These are phyloP conservation scores for Pygoscelis antarcticus DNA, from an alignment of 2,113 vertebrate species.

Conservation along the genomic window DNA sequence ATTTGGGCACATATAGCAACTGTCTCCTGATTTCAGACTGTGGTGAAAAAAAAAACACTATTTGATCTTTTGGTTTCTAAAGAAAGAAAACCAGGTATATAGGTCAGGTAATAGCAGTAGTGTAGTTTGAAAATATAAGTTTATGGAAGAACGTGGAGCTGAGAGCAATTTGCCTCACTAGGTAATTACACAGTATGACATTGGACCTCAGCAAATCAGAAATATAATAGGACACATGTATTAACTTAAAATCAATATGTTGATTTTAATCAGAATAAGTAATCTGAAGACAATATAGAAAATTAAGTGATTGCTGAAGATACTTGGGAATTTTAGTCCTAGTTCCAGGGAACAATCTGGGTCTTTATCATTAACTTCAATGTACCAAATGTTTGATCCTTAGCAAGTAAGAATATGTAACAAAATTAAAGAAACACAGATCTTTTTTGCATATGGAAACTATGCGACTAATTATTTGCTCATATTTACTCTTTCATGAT, in stretches of 20 bases:
- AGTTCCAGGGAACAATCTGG: neutral
- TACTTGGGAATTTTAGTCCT: neutral
- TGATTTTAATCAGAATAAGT: neutral
- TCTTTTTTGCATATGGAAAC: neutral
- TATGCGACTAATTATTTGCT: neutral
- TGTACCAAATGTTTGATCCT: neutral
- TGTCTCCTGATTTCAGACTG: neutral
- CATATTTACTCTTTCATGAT: neutral
- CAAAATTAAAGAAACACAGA: neutral
- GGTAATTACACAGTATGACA: rapidly evolving
- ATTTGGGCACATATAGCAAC: neutral
- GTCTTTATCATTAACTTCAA: neutral
- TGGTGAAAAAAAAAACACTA: neutral
- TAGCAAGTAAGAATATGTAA: neutral
- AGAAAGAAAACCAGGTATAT: neutral
- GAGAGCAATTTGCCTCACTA: neutral
- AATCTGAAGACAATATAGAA: neutral
- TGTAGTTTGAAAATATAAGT: neutral
- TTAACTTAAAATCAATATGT: neutral
- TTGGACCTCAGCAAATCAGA: neutral
- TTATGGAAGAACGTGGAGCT: neutral
- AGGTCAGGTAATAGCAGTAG: neutral
- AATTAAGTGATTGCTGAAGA: neutral
- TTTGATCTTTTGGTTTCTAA: neutral
- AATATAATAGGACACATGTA: neutral